Evolutionary conservation across 2,888 invertebrate species (phyloP), one percentile per base, ranked within the genome.

Genomic region (Cryptocephalus moraei): DNA sequence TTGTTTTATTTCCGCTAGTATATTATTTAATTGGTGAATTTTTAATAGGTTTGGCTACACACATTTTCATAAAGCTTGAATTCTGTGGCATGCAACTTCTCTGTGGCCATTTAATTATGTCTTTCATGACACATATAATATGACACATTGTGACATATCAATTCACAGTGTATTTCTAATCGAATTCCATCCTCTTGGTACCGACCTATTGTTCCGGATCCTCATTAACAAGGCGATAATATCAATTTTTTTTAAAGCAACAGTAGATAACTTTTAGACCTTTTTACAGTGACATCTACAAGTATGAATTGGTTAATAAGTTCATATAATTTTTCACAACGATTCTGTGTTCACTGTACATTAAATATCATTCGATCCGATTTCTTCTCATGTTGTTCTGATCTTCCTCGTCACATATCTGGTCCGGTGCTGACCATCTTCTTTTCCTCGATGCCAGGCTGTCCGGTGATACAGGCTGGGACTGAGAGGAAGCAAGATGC

Each of bases 361-460:
- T 50, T 13, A 47, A 49, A 49, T 53, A 50, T 54, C 53, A 57
- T 53, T 58, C 58, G 36, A 49, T 49, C 34, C 48, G 51, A 43
- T 47, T 50, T 49, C 56, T 48, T 33, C 51, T 50, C 39, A 50
- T 46, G 34, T 46, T 49, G 9, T 31, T 43, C 54, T 60, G 61
- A 51, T 64, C 62, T 49, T 67, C 65, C 33, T 68, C 66, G 9
- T 70, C 72, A 56, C 71, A 71, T 56, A 72, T 71, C 57, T 72
- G 71, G 53, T 74, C 75, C 2, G 74, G 74, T 39, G 75, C 74
- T 14, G 75, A 75, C 75, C 75, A 75, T 43, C 75, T 65, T 51
- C 70, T 54, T 51, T 73, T 70, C 48, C 64, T 62, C 12, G 65
- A 60, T 31, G 61, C 56, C 22, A 56, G 22, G 41, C 54, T 56